phyloP scores from a whole-genome alignment of 2,888 invertebrate species.

The Pyrochroa serraticornis region DNA sequence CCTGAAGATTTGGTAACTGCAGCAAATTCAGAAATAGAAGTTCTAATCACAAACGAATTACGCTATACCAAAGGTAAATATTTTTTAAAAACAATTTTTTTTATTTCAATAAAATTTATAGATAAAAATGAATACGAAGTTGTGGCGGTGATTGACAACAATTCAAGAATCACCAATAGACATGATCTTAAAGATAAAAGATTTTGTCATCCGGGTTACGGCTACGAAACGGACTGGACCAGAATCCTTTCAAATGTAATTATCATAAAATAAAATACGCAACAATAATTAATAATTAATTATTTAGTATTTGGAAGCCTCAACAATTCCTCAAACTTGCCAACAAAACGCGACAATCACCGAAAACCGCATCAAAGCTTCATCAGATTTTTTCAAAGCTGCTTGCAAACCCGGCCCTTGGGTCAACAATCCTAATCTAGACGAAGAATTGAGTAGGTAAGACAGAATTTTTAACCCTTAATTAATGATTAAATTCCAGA shows the following conservation, averaged over 20 bases:
- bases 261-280: no score
- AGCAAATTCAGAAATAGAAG: conserved; percentile 69
- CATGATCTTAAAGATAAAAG: conserved; percentile 70
- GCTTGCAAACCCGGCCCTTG: conserved; percentile 89
- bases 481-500: conserved; percentile 56
- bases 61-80: conserved; percentile 62
- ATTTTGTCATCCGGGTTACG: conserved; percentile 84
- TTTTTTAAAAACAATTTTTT: neutral
- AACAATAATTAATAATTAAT: conserved; percentile 17
- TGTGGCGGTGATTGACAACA: conserved; percentile 69
- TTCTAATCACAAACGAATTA: conserved; percentile 74
- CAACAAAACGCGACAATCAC: conserved; percentile 70
- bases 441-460: conserved; percentile 71
- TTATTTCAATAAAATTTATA: conserved; percentile 38
- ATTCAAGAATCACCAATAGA: conserved; percentile 65
- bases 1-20: conserved; percentile 84
- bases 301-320: conserved; percentile 74
- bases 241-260: conserved; percentile 77
- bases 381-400: conserved; percentile 75
- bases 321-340: conserved; percentile 74
- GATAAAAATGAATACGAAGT: conserved; percentile 67
- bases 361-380: conserved; percentile 77
- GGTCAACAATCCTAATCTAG: conserved; percentile 71
- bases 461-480: neutral
- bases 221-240: conserved; percentile 74